Percentiles rank a stretch among this genome's conserved stretches.
These are phyloP conservation scores for Cairina moschata DNA, from an alignment of 2,113 vertebrate species.

Conservation along the genomic window DNA sequence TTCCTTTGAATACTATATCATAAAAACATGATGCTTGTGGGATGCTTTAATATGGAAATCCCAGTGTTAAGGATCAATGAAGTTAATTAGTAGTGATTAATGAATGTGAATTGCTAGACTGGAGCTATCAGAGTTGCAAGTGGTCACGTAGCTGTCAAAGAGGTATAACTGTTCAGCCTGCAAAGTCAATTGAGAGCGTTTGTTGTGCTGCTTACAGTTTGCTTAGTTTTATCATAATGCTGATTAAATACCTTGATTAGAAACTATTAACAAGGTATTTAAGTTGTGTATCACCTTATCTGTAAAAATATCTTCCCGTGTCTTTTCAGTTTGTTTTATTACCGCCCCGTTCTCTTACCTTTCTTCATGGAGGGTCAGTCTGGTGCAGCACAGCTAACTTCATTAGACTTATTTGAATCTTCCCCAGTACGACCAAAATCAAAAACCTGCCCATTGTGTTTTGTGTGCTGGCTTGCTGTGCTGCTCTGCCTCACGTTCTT, in stretches of 20 bases:
- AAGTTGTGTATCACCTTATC: neutral
- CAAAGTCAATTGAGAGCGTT: constrained; percentile 17
- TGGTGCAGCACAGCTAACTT: constrained; percentile 7
- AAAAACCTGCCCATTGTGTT: constrained; percentile 14
- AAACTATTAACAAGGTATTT: neutral
- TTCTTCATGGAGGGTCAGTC: neutral
- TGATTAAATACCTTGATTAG: constrained; percentile 17
- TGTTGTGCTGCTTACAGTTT: constrained; percentile 13
- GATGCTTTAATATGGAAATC: constrained; percentile 44
- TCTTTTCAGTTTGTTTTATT: neutral
- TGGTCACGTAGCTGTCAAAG: constrained; percentile 31
- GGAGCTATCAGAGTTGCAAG: constrained; percentile 72
- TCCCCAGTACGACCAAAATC: constrained; percentile 1
- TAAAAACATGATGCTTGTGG: constrained; percentile 22
- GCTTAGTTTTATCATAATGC: neutral
- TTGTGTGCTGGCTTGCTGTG: neutral
- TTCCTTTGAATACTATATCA: constrained; percentile 41
- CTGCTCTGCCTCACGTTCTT: neutral
- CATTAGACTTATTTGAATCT: constrained; percentile 22
- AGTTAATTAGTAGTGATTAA: constrained; percentile 93
- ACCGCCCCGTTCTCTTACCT: accelerated
- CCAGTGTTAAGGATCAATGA: constrained; percentile 81
- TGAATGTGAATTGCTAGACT: constrained; percentile 75
- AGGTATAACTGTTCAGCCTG: neutral
- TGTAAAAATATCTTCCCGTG: neutral